Percentiles rank a stretch among this genome's conserved stretches.
Evolutionary conservation across 2,888 invertebrate species (phyloP).

Genomic region (Rutpela maculata): DNA sequence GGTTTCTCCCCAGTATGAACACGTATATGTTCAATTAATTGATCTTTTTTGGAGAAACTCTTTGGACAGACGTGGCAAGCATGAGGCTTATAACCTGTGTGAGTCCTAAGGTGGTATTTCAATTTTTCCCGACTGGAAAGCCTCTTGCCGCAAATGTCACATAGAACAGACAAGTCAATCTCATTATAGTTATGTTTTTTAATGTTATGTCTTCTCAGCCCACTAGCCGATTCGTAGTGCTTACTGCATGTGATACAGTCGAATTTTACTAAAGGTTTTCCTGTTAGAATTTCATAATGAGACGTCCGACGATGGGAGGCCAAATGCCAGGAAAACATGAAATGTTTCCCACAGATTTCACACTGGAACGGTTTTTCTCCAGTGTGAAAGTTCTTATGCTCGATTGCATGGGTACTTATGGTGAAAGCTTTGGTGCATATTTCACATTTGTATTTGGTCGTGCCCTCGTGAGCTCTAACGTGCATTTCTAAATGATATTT

Average conservation of each 20-base stretch:
- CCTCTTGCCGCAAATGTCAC: slow-evolving; percentile 70
- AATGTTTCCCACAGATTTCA: slow-evolving; percentile 73
- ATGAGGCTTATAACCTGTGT: slow-evolving; percentile 74
- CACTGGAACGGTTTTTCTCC: slow-evolving; percentile 71
- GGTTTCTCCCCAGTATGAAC: slow-evolving; percentile 70
- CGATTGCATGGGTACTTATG: slow-evolving; percentile 75
- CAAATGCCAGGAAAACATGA: slow-evolving; percentile 75
- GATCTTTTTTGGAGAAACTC: slow-evolving; percentile 74
- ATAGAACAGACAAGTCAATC: slow-evolving; percentile 70
- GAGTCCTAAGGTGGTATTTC: slow-evolving; percentile 68
- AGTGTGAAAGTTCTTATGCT: slow-evolving; percentile 73
- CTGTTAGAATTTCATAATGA: slow-evolving; percentile 73
- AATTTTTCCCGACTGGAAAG: slow-evolving; percentile 69
- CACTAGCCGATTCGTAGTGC: slow-evolving; percentile 66
- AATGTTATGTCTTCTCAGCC: slow-evolving; percentile 71
- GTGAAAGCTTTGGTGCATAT: slow-evolving; percentile 63
- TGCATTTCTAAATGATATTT: slow-evolving; percentile 67
- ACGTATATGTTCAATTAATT: slow-evolving; percentile 68
- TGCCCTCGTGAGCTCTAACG: slow-evolving; percentile 62
- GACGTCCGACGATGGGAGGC: slow-evolving; percentile 74
- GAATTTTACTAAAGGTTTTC: slow-evolving; percentile 65
- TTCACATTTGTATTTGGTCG: slow-evolving; percentile 61
- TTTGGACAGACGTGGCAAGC: slow-evolving; percentile 72
- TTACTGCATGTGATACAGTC: slow-evolving; percentile 74
- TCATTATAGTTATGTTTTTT: slow-evolving; percentile 54